These are phyloP conservation scores for Malurus alboscapulatus DNA, from an alignment of 2,113 vertebrate genomes.

Conservation along the genomic window DNA sequence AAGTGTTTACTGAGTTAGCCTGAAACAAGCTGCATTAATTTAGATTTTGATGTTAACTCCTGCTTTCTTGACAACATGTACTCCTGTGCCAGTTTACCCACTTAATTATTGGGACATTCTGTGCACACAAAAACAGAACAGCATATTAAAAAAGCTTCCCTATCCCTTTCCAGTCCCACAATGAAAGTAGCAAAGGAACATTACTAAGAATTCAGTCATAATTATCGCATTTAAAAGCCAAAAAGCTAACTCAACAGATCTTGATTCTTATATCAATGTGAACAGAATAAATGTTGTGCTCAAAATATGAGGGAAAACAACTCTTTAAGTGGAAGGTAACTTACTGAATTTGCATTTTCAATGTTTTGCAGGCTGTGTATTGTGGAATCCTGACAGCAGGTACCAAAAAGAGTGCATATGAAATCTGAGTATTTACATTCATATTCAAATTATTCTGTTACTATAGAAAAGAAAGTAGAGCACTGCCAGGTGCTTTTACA, in stretches of 20 bases:
- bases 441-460: not conserved
- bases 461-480: not conserved
- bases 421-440: not conserved
- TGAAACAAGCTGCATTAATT: slow-evolving; percentile 15
- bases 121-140: not conserved
- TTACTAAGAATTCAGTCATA: not conserved
- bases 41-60: not conserved
- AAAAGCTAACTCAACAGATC: not conserved
- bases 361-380: not conserved
- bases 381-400: not conserved
- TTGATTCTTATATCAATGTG: not conserved
- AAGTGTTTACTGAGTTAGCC: slow-evolving; percentile 36
- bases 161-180: not conserved
- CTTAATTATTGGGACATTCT: not conserved
- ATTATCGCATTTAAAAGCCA: not conserved
- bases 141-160: not conserved
- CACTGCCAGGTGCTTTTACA: not conserved
- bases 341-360: not conserved
- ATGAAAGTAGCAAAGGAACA: not conserved
- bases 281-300: not conserved
- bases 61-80: not conserved
- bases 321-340: not conserved
- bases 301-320: not conserved
- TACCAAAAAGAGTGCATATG: not conserved
- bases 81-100: not conserved